Evolutionary conservation across 2,888 invertebrate species (phyloP).

Genomic region (Drosophila anomalipes): DNA sequence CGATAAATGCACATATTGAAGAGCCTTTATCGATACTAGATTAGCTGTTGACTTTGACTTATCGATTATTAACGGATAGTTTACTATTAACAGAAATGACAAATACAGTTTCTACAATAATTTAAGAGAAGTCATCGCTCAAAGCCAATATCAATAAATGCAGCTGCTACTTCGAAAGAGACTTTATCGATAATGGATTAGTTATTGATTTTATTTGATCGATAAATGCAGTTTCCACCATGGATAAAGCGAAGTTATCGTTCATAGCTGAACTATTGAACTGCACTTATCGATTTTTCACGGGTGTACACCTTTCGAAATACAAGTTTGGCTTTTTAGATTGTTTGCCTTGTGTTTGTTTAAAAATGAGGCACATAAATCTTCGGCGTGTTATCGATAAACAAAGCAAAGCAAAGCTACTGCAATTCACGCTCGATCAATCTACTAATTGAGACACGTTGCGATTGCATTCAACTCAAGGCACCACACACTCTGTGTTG

Average conservation of each 20-base stretch:
- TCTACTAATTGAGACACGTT: conserved; percentile 51
- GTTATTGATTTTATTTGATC: not conserved
- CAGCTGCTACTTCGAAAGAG: not conserved
- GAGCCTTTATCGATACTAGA: no score
- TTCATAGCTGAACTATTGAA: not conserved
- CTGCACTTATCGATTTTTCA: not conserved
- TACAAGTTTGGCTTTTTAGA: not conserved
- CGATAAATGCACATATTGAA: not conserved
- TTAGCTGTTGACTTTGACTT: not conserved
- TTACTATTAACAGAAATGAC: not conserved
- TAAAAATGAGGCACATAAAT: not conserved
- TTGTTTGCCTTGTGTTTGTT: not conserved
- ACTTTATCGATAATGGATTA: not conserved
- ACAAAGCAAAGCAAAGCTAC: conserved; percentile 2
- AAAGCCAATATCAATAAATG: not conserved
- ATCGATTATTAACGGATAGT: not conserved
- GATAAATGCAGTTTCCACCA: not conserved
- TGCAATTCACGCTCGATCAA: conserved; percentile 43
- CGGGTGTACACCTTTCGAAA: not conserved
- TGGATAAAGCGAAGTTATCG: not conserved
- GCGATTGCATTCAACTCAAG: conserved; percentile 35
- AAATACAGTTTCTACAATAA: not conserved
- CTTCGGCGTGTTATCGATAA: conserved; percentile 5
- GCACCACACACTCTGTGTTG: conserved; percentile 18
- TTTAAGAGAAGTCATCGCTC: not conserved